These are phyloP conservation scores for Sebastes baramenuke DNA, from an alignment of 2,797 vertebrate genomes.

Conservation along the genomic window DNA sequence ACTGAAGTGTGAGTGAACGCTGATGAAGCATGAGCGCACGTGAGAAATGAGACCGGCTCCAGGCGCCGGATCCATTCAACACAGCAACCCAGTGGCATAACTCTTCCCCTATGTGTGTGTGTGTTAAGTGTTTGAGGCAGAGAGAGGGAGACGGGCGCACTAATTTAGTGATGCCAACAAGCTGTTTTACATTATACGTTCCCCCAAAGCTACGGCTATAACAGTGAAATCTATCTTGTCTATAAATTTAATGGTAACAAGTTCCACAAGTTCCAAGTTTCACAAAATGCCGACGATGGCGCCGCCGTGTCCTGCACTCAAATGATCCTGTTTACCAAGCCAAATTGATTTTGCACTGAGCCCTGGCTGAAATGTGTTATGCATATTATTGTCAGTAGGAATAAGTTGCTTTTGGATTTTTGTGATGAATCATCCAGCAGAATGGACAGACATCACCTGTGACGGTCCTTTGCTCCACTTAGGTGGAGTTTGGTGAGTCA, in stretches of 20 bases:
- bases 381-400: constrained; percentile 22
- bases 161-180: constrained; percentile 68
- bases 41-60: constrained; percentile 57
- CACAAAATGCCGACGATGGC: constrained; percentile 35
- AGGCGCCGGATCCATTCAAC: constrained; percentile 52
- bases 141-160: constrained; percentile 30
- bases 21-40: constrained; percentile 54
- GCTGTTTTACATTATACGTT: constrained; percentile 68
- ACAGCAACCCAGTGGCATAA: constrained; percentile 53
- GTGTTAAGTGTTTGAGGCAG: constrained; percentile 23
- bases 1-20: constrained; percentile 52
- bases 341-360: constrained; percentile 29
- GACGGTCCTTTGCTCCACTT: neutral
- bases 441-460: constrained; percentile 7
- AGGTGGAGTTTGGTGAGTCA: neutral
- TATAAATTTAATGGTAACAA: constrained; percentile 67
- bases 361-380: constrained; percentile 24
- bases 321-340: constrained; percentile 34
- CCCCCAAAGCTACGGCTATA: constrained; percentile 57
- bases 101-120: constrained; percentile 13
- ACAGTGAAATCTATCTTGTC: constrained; percentile 61
- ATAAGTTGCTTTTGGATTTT: constrained; percentile 18
- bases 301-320: constrained; percentile 23
- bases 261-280: constrained; percentile 49
- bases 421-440: constrained; percentile 3